These are phyloP conservation scores for Poeciliopsis paucimaculata DNA, from an alignment of 2,797 vertebrate genomes.

Conservation along the genomic window DNA sequence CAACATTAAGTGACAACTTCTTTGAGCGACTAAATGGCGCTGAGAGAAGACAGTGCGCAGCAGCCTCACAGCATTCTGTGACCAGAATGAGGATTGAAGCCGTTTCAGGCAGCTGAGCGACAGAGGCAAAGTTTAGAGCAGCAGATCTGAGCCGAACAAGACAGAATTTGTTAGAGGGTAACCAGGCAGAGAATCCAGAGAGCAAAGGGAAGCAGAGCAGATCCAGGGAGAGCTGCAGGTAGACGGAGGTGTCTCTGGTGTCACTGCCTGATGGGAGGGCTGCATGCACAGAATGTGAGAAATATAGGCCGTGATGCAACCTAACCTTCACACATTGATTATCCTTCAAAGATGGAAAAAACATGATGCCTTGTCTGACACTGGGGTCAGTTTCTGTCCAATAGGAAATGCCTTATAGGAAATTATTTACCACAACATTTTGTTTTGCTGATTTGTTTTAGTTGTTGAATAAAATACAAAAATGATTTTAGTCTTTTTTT, in stretches of 20 bases:
- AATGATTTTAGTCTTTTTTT: not conserved
- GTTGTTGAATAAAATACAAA: not conserved
- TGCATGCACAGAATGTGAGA: not conserved
- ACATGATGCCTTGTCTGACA: not conserved
- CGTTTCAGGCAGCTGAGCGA: not conserved
- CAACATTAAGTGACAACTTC: too few relatives aligned
- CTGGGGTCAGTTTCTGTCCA: not conserved
- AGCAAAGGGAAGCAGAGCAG: constrained; percentile 1
- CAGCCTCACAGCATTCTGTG: constrained; percentile 1
- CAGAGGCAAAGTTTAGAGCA: constrained; percentile 1
- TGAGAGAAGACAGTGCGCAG: not conserved
- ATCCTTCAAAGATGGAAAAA: not conserved
- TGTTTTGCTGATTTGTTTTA: not conserved
- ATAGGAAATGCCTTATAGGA: not conserved
- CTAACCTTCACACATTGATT: not conserved
- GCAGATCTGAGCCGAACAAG: constrained; percentile 3
- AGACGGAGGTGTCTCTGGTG: not conserved
- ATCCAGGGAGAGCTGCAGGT: not conserved
- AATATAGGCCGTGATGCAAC: not conserved
- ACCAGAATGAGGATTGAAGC: not conserved
- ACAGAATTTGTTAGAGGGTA: constrained; percentile 7
- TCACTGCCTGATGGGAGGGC: not conserved
- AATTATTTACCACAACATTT: not conserved
- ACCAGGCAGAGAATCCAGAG: constrained; percentile 6
- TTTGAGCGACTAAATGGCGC: not conserved